These are phyloP conservation scores for Lepeophtheirus nordmannii DNA, from an alignment of 2,888 invertebrate species.

Conservation along the genomic window DNA sequence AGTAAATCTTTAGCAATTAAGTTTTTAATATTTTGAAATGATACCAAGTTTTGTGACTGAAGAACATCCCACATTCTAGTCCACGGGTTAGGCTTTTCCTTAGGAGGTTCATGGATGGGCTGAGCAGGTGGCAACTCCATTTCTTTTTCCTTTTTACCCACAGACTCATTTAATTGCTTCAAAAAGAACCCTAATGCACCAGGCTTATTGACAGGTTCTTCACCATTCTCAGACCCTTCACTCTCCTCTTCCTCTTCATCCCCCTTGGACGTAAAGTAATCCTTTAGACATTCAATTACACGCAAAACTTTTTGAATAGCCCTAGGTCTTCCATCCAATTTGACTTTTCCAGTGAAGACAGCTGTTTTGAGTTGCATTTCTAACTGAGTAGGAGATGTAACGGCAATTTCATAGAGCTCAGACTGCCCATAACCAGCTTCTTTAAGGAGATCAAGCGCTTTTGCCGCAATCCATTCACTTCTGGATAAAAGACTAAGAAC, in stretches of 20 bases:
- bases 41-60: conserved; percentile 7
- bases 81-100: conserved; percentile 5
- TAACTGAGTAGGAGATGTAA: neutral
- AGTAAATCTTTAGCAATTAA: conserved; percentile 6
- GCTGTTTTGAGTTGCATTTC: neutral
- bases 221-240: neutral
- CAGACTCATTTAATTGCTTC: neutral
- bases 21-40: conserved; percentile 5
- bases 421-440: conserved; percentile 3
- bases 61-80: neutral
- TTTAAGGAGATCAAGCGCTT: neutral
- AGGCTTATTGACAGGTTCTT: neutral
- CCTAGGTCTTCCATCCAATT: neutral
- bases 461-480: conserved; percentile 16
- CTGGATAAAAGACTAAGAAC: conserved; percentile 8
- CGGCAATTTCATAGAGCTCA: conserved; percentile 1
- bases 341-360: neutral
- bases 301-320: neutral
- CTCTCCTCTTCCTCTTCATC: conserved; percentile 5
- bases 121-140: neutral
- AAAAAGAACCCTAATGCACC: neutral
- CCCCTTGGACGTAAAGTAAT: conserved; percentile 14
- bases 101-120: neutral
- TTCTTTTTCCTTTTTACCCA: neutral
- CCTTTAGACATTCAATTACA: neutral